Evolutionary conservation across 2,888 invertebrate species (phyloP).

Genomic region (Timema cristinae): DNA sequence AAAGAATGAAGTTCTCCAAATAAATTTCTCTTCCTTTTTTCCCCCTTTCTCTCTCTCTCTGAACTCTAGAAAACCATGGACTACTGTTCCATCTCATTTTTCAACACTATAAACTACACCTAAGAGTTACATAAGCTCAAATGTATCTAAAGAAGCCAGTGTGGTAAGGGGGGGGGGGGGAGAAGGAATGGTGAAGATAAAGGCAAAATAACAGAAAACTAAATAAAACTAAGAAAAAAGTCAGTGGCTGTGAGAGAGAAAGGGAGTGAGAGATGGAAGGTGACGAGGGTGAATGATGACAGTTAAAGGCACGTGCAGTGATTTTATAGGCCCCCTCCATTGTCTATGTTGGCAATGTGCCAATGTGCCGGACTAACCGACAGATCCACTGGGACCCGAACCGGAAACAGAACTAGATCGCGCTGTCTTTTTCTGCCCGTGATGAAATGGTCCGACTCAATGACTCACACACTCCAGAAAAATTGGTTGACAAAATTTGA

Average conservation of each 20-base stretch:
- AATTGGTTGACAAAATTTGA: no score
- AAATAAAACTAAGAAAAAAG: neutral
- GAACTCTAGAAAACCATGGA: no score
- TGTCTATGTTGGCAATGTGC: conserved; percentile 45
- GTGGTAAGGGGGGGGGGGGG: neutral
- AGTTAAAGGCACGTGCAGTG: conserved; percentile 13
- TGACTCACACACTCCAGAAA: neutral
- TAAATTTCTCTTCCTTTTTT: no score
- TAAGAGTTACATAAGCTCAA: neutral
- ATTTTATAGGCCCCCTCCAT: conserved; percentile 18
- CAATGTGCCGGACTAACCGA: conserved; percentile 44
- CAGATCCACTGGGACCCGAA: conserved; percentile 1
- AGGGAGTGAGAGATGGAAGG: neutral
- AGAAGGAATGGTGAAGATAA: neutral
- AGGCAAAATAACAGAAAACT: no score
- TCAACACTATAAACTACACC: no score
- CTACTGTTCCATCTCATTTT: no score
- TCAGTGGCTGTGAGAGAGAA: neutral
- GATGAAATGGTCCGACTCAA: neutral
- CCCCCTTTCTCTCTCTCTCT: no score
- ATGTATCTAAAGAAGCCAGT: conserved; percentile 12
- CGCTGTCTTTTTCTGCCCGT: neutral
- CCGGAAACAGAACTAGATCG: neutral
- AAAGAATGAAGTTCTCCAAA: no score
- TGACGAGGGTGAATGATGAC: neutral